A percentile compares a stretch with the other conserved stretches of the same genome.
These are phyloP conservation scores for Larimichthys polyactis DNA, from an alignment of 2,113 vertebrate genomes.

Conservation along the genomic window DNA sequence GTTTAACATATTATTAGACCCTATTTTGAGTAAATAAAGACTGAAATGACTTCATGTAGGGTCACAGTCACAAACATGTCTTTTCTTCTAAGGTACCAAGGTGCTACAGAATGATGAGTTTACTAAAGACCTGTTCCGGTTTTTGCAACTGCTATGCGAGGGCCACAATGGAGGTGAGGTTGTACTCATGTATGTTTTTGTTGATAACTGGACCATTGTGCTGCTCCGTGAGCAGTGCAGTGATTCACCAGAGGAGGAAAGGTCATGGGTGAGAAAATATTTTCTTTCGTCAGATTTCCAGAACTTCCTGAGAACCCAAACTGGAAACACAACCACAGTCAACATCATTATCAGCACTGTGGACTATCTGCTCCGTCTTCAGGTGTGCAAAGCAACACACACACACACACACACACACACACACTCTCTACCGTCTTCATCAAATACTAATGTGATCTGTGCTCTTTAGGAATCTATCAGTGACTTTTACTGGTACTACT, in stretches of 20 bases:
- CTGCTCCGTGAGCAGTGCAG: background rate
- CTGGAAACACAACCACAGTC: conserved; percentile 97
- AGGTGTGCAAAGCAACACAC: conserved; percentile 81
- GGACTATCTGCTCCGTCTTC: conserved; percentile 96
- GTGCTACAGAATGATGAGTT: conserved; percentile 98
- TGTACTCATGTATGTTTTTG: background rate
- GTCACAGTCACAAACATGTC: conserved; percentile 52
- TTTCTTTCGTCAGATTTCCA: conserved; percentile 90
- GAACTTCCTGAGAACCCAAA: conserved; percentile 97
- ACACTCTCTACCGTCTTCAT: background rate
- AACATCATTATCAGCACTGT: conserved; percentile 99
- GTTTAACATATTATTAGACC: conserved; percentile 26
- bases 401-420: background rate
- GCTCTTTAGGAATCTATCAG: conserved; percentile 94
- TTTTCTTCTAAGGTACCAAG: conserved; percentile 92
- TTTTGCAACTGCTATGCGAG: conserved; percentile 98
- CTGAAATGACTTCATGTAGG: background rate
- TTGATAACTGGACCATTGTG: background rate
- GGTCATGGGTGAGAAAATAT: background rate
- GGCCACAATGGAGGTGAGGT: conserved; percentile 96
- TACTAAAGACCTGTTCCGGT: conserved; percentile 96
- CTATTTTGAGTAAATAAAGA: conserved; percentile 8
- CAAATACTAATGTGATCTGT: background rate
- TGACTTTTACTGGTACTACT: conserved; percentile 99
- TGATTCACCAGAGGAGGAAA: background rate